Conservation (phyloP, 1,140 invertebrate genomes). For the Rhizoglyphus robini region DNA sequence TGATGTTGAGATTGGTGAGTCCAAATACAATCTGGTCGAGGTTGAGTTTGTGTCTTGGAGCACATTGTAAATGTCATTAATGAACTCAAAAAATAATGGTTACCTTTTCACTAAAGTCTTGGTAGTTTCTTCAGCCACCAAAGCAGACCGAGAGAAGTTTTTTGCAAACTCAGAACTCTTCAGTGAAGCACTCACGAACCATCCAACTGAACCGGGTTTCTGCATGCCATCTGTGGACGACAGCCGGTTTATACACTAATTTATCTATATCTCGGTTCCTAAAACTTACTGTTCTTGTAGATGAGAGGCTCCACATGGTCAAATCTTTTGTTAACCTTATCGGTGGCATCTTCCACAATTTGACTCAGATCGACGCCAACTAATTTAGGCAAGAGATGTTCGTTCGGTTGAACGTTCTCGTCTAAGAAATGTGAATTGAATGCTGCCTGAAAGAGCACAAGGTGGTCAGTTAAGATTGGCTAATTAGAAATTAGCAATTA, state of each 20-base stretch:
- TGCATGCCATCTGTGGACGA: conserved; percentile 32
- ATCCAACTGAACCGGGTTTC: conserved; percentile 36
- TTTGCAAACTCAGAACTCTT: conserved; percentile 36
- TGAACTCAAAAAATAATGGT: conserved; percentile 17
- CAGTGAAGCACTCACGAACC: conserved; percentile 41
- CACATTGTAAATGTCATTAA: neutral
- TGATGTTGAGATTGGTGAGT: conserved; percentile 37
- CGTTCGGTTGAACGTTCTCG: neutral
- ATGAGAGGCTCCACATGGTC: neutral
- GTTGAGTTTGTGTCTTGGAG: conserved; percentile 33
- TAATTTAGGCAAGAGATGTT: neutral
- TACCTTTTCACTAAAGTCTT: conserved; percentile 38
- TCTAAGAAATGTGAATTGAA: conserved; percentile 16
- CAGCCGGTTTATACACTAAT: neutral
- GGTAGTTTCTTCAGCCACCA: conserved; percentile 41
- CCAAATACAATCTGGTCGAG: conserved; percentile 38
- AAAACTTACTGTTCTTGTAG: conserved; percentile 4
- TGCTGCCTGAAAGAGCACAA: neutral
- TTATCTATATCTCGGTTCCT: neutral
- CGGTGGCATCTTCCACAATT: neutral
- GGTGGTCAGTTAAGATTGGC: too few species aligned
- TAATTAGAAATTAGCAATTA: too few species aligned
- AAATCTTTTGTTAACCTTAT: conserved; percentile 5
- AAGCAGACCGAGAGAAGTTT: conserved; percentile 38
- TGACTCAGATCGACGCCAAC: neutral